phyloP scores from a whole-genome alignment of 2,888 invertebrate species.

The Nemotelus nigrinus region DNA sequence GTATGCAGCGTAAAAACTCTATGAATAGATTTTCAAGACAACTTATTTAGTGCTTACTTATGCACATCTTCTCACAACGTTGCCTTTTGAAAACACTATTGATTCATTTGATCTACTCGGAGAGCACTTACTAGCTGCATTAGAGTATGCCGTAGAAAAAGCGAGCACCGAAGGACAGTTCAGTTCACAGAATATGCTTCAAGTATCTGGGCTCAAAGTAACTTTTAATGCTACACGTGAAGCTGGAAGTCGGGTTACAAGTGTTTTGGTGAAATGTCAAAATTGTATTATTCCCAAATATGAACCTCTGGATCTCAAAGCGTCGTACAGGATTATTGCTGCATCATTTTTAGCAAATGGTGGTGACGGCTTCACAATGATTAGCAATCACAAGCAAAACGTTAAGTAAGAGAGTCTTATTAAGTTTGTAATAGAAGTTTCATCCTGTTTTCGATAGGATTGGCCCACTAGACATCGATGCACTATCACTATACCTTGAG shows the following conservation, averaged over 20 bases:
- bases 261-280: conserved; percentile 70
- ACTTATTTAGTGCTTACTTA: conserved; percentile 73
- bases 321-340: conserved; percentile 72
- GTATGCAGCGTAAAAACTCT: conserved; percentile 49
- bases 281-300: conserved; percentile 74
- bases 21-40: conserved; percentile 48
- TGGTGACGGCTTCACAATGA: conserved; percentile 74
- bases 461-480: conserved; percentile 59
- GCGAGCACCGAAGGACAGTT: conserved; percentile 62
- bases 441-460: conserved; percentile 50
- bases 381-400: conserved; percentile 61
- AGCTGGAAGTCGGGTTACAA: conserved; percentile 69
- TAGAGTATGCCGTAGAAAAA: conserved; percentile 69
- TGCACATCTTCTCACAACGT: conserved; percentile 73
- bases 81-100: conserved; percentile 81
- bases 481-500: conserved; percentile 56
- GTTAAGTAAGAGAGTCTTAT: conserved; percentile 56
- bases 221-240: conserved; percentile 71
- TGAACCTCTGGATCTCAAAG: conserved; percentile 67
- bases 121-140: conserved; percentile 70
- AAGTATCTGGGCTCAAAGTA: conserved; percentile 68
- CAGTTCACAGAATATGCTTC: conserved; percentile 68
- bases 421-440: background rate
- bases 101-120: conserved; percentile 78
- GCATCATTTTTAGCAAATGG: conserved; percentile 73